Evolutionary conservation across 1,140 invertebrate genomes (phyloP), one percentile per base, ranked within the genome.

Genomic region (Pantala flavescens): DNA sequence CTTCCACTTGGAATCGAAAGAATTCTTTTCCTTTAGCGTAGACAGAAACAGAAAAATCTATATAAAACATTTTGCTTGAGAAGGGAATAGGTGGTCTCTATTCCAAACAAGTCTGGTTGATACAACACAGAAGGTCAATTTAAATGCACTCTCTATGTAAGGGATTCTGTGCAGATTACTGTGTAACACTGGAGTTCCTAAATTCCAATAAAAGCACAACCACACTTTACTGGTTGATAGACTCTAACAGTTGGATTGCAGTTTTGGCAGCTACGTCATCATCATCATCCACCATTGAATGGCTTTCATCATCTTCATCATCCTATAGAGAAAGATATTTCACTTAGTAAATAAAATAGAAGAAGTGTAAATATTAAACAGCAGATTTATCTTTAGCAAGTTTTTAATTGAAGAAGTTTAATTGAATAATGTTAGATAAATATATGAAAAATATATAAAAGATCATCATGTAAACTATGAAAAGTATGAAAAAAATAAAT

Each of bases 261-360:
- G 72, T 74, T 70, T 77, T 77, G 36, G 75, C 43, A 23, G 74
- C 24, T 28, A 74, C 74, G 43, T 77, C 76, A 76, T 74, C 75
- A 21, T 75, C 75, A 0, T 55, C n/a, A 21, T 75, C 74, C 23
- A 73, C 74, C 42, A 43, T 63, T 21, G 73, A 9, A 21, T 24
- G 71, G 14, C 71, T 24, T 14, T 73, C 23, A n/a, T 75, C 74
- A 19, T 72, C 71, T 19, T 72, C 23, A 23, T 72, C 23, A 24
- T 72, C 23, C 16, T 72, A 14, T 3, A 23, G 5, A 73, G 16
- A 43, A 16, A 43, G 12, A 28, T 10, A 49, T 74, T 42, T 9
- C n/a, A n/a, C n/a, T n/a, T n/a, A n/a, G n/a, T n/a, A n/a, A n/a
- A n/a, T n/a, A n/a, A n/a, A n/a, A n/a, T n/a, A n/a, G n/a, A n/a